These are phyloP conservation scores for Aethes cnicana DNA, from an alignment of 2,888 invertebrate genomes.

Conservation along the genomic window DNA sequence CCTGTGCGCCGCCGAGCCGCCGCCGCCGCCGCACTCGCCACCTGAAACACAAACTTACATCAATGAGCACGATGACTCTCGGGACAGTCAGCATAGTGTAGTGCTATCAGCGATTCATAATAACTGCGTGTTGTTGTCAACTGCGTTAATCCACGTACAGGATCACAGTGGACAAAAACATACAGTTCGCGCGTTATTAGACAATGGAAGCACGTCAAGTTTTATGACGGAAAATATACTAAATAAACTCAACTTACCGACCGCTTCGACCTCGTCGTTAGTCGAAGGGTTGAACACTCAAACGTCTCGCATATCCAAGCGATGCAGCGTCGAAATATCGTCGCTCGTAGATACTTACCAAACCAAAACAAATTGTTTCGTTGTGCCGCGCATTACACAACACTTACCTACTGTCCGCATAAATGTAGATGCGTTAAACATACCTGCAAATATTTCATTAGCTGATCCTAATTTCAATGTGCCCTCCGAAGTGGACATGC, in stretches of 20 bases:
- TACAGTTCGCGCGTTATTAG: too few relatives aligned
- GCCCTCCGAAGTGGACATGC: slow-evolving; percentile 19
- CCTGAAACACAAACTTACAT: slow-evolving; percentile 10
- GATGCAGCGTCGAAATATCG: slow-evolving; percentile 5
- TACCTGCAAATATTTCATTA: slow-evolving; percentile 18
- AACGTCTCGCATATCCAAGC: slow-evolving; percentile 10
- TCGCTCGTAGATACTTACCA: slow-evolving; percentile 10
- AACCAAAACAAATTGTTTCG: slow-evolving; percentile 11
- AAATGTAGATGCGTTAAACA: neutral
- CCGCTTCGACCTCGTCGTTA: slow-evolving; percentile 13
- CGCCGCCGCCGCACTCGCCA: neutral
- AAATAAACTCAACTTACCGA: neutral
- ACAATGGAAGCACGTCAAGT: slow-evolving; percentile 28
- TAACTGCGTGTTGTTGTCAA: slow-evolving; percentile 26
- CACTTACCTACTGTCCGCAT: slow-evolving; percentile 5
- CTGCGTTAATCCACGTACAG: slow-evolving; percentile 14
- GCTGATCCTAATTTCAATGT: slow-evolving; percentile 22
- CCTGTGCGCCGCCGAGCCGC: neutral
- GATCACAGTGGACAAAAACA: slow-evolving; percentile 8
- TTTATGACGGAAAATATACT: slow-evolving; percentile 20
- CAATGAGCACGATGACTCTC: too few relatives aligned
- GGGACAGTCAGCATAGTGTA: slow-evolving; percentile 25
- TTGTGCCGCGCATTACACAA: slow-evolving; percentile 25
- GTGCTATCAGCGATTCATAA: slow-evolving; percentile 12
- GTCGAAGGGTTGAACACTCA: slow-evolving; percentile 29